A percentile compares a stretch with the other conserved stretches of the same genome.
Evolutionary conservation across 92 coral and sea anemone genomes (phyloP).

Genomic region (Epizoanthus rinbou): DNA sequence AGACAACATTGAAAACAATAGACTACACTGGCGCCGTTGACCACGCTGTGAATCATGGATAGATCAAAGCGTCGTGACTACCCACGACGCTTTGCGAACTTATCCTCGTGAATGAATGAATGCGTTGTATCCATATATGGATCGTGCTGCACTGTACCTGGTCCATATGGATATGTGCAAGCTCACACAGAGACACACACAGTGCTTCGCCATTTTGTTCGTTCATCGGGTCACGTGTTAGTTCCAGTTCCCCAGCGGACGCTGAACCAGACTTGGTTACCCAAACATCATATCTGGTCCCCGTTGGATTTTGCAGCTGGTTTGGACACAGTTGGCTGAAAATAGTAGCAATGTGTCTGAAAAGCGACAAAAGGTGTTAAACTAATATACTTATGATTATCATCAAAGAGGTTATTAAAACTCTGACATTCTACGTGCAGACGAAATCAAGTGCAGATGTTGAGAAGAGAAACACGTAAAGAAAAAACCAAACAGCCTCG

Average conservation of each 20-base stretch:
- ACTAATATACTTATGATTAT: too few species aligned
- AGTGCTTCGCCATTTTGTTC: conserved; percentile 77
- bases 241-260: conserved; percentile 24
- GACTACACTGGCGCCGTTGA: too few species aligned
- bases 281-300: conserved; percentile 22
- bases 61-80: background rate
- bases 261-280: conserved; percentile 36
- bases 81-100: too few species aligned
- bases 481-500: too few species aligned
- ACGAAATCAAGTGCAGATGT: background rate
- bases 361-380: background rate
- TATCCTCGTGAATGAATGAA: too few species aligned
- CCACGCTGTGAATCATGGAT: background rate
- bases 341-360: conserved; percentile 67
- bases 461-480: too few species aligned
- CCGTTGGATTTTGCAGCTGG: conserved; percentile 43
- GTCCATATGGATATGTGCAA: conserved; percentile 78
- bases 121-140: background rate
- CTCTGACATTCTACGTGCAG: too few species aligned
- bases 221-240: conserved; percentile 22
- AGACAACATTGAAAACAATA: too few species aligned
- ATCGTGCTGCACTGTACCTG: conserved; percentile 44
- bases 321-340: conserved; percentile 70
- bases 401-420: too few species aligned
- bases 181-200: conserved; percentile 76